These are phyloP conservation scores for Rhaphigaster nebulosa DNA, from an alignment of 2,888 invertebrate species.

Conservation along the genomic window DNA sequence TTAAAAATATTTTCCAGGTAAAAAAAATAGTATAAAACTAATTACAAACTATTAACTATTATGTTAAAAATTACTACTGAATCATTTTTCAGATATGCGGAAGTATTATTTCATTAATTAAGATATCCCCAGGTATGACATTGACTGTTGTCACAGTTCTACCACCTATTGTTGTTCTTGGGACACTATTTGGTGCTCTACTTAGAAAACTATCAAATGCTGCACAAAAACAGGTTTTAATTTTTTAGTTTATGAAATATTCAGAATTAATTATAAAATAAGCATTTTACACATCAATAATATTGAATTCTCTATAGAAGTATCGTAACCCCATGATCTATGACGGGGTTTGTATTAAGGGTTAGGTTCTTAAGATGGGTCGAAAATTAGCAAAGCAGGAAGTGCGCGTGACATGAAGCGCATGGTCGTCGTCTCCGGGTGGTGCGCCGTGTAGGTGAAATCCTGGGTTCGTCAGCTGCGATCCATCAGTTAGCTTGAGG, in stretches of 20 bases:
- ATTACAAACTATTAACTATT: background rate
- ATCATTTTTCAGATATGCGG: constrained; percentile 72
- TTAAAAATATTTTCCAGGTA: constrained; percentile 89
- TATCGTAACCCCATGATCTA: background rate
- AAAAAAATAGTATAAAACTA: background rate
- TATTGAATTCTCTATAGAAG: background rate
- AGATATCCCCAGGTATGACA: constrained; percentile 93
- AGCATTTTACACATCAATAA: background rate
- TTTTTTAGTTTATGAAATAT: constrained; percentile 25
- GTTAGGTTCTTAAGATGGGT: background rate
- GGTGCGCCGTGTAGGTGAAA: background rate
- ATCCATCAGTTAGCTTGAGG: background rate
- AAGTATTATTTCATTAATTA: constrained; percentile 81
- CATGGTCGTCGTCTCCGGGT: background rate
- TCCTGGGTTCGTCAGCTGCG: background rate
- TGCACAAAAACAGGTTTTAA: constrained; percentile 84
- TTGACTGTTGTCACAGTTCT: constrained; percentile 86
- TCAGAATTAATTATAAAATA: background rate
- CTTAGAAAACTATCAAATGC: constrained; percentile 82
- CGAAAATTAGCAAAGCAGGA: background rate
- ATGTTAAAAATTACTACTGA: background rate
- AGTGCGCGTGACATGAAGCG: background rate
- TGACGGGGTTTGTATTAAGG: too few relatives aligned
- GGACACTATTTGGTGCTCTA: constrained; percentile 84
- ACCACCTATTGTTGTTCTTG: constrained; percentile 87